Evolutionary conservation across 2,888 invertebrate genomes (phyloP).

Genomic region (Caenorhabditis sp.): DNA sequence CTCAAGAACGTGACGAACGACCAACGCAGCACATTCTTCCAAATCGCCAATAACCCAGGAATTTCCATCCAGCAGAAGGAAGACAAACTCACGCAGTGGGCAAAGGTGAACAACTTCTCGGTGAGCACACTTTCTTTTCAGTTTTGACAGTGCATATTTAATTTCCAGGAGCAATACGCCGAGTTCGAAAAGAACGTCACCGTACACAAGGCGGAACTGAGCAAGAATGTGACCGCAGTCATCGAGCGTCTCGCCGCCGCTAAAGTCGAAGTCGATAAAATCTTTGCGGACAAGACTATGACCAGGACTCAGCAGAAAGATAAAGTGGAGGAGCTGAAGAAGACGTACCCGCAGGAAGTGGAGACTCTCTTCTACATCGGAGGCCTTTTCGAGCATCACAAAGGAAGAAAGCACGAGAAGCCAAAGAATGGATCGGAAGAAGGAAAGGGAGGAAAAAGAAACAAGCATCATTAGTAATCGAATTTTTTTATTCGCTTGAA

Average conservation of each 20-base stretch:
- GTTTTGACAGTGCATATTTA: background rate
- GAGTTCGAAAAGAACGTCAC: constrained; percentile 36
- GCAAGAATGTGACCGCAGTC: constrained; percentile 51
- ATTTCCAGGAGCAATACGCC: constrained; percentile 51
- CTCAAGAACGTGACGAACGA: constrained; percentile 27
- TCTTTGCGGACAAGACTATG: constrained; percentile 38
- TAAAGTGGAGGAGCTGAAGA: constrained; percentile 42
- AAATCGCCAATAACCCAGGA: constrained; percentile 48
- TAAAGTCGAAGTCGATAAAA: constrained; percentile 52
- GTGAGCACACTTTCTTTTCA: too few relatives aligned
- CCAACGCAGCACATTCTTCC: constrained; percentile 37
- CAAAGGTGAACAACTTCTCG: constrained; percentile 35
- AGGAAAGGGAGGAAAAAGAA: constrained; percentile 22
- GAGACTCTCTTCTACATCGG: constrained; percentile 48
- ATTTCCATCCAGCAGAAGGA: constrained; percentile 53
- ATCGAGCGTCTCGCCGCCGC: constrained; percentile 47
- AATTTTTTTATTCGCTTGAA: background rate
- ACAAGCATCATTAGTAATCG: constrained; percentile 8
- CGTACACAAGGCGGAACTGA: constrained; percentile 35
- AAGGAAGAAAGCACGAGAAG: too few relatives aligned
- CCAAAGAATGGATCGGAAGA: constrained; percentile 9
- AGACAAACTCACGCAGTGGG: constrained; percentile 44
- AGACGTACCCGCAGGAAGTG: constrained; percentile 47
- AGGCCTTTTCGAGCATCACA: constrained; percentile 27
- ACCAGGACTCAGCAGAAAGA: constrained; percentile 51